Conservation (phyloP, 1,140 invertebrate species). For the Calosoma granatense region DNA sequence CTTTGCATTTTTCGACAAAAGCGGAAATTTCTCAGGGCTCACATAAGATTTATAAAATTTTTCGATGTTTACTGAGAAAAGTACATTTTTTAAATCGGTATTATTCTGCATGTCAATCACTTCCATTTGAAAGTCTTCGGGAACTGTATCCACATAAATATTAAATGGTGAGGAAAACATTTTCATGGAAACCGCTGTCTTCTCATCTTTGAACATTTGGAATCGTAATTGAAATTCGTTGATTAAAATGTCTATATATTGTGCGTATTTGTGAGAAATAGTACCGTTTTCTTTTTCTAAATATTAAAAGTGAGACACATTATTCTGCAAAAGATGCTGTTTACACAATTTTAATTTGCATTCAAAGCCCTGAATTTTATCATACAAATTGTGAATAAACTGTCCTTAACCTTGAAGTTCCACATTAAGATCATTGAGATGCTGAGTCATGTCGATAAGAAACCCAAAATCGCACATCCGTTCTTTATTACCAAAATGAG, state of each 20-base stretch:
- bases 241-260: too few relatives aligned
- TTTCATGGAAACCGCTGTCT: too few relatives aligned
- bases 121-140: slow-evolving; percentile 15
- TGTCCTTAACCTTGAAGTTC: background rate
- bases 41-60: slow-evolving; percentile 15
- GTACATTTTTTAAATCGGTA: slow-evolving; percentile 8
- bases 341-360: too few relatives aligned
- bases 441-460: too few relatives aligned
- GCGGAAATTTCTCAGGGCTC: slow-evolving; percentile 14
- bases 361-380: background rate
- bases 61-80: slow-evolving; percentile 11
- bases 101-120: slow-evolving; percentile 5
- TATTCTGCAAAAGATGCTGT: too few relatives aligned
- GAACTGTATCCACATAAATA: slow-evolving; percentile 11
- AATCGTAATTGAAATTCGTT: too few relatives aligned
- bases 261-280: too few relatives aligned
- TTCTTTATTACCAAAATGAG: too few relatives aligned
- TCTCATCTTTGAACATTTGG: slow-evolving; percentile 21
- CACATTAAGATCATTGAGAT: too few relatives aligned
- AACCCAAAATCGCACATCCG: too few relatives aligned
- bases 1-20: slow-evolving; percentile 14
- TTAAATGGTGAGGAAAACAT: slow-evolving; percentile 15
- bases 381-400: background rate
- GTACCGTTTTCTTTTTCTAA: too few relatives aligned
- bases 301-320: too few relatives aligned